Evolutionary conservation across 2,888 invertebrate genomes (phyloP).

Genomic region (Drosophila ezoana): DNA sequence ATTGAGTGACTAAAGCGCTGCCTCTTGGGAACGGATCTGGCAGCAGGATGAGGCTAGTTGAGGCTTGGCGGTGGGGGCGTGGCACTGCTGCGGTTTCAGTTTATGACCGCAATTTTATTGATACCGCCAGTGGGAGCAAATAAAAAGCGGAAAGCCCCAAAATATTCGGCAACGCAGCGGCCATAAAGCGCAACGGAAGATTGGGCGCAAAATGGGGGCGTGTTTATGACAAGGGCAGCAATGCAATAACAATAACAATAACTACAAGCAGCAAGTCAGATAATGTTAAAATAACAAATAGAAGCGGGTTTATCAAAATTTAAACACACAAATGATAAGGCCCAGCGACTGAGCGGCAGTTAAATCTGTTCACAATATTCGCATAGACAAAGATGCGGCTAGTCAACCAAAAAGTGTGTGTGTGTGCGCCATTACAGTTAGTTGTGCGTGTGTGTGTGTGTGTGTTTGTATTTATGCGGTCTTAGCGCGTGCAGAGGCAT

Average conservation of each 20-base stretch:
- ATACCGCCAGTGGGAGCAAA: constrained; percentile 74
- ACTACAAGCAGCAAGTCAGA: constrained; percentile 50
- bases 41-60: neutral
- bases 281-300: constrained; percentile 57
- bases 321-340: constrained; percentile 58
- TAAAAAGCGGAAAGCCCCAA: constrained; percentile 31
- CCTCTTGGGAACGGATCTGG: constrained; percentile 22
- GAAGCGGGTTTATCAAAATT: constrained; percentile 40
- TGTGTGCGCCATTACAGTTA: constrained; percentile 37
- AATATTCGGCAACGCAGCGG: neutral
- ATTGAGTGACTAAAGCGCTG: constrained; percentile 68
- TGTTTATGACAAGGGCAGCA: constrained; percentile 50
- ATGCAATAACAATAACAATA: constrained; percentile 56
- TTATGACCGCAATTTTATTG: constrained; percentile 78
- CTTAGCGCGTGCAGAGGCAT: constrained; percentile 50
- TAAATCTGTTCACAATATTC: constrained; percentile 43
- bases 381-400: constrained; percentile 10
- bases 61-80: constrained; percentile 24
- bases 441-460: constrained; percentile 21
- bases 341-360: constrained; percentile 16
- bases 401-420: constrained; percentile 36
- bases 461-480: constrained; percentile 34
- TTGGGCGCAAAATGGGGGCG: constrained; percentile 40
- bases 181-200: constrained; percentile 43
- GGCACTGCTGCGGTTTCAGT: constrained; percentile 50